Evolutionary conservation across 2,113 vertebrate genomes (phyloP), one percentile per base, ranked within the genome.

Genomic region (Varanus komodoensis): DNA sequence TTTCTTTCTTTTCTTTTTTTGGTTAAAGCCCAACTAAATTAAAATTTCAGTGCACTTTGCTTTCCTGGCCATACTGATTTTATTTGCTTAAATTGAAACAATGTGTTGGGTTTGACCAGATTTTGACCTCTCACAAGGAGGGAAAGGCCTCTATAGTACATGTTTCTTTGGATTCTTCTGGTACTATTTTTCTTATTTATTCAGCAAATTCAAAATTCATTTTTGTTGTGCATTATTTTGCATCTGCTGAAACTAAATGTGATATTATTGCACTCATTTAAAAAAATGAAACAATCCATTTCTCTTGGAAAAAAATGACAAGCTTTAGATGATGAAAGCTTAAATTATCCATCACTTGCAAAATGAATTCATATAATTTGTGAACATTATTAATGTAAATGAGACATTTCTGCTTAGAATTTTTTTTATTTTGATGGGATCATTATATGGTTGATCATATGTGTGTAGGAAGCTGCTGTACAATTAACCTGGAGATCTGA

Each of bases 261-360:
- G 98, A 98, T 98, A 98, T 98, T 98, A 98, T 98, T 97, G 97
- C 96, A 97, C 96, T 98, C 98, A 98, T 99, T 74, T 32, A 69
- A 84, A 98, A 98, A 98, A 98, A 98, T 98, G 97, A 98, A 99
- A 98, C 98, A 98, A 98, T 98, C 98, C 97, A 98, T 98, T 98
- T 98, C 97, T 98, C 98, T 98, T 97, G 95, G 96, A 96, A 97
- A 97, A 96, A 98, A 97, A 97, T 97, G 98, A 98, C 98, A 98
- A 98, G 97, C 97, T 98, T 98, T 97, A 98, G 97, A 98, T 98
- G 98, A 98, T 98, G 98, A 98, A 98, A 98, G 98, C 98, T 97
- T 98, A 98, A 98, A 99, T 99, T 99, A 99, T 97, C 97, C 97
- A 97, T 97, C 97, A 98, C 98, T 97, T 97, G 97, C 98, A 98